These are phyloP conservation scores for Scolopax rusticola DNA, from an alignment of 2,797 vertebrate species.

Conservation along the genomic window DNA sequence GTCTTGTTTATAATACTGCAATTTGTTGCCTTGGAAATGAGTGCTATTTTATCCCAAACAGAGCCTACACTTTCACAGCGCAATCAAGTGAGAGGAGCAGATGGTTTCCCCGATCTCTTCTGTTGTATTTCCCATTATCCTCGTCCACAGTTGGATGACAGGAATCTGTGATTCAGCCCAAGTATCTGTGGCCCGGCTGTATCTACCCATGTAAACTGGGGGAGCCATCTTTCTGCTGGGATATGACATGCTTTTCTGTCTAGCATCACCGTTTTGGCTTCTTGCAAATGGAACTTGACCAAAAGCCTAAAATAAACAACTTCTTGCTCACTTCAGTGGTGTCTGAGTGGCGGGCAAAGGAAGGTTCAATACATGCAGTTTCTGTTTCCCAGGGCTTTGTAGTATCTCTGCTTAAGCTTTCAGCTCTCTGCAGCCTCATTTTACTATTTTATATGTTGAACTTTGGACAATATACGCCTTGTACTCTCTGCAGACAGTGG, in stretches of 20 bases:
- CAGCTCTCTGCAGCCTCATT: background rate
- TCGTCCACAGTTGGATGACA: background rate
- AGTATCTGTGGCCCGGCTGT: background rate
- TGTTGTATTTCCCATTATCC: constrained; percentile 32
- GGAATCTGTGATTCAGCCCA: constrained; percentile 32
- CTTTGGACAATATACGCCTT: background rate
- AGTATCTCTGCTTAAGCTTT: background rate
- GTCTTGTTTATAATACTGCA: constrained; percentile 46
- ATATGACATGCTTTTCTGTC: background rate
- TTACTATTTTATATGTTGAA: background rate
- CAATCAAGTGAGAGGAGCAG: constrained; percentile 18
- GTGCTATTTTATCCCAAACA: constrained; percentile 62
- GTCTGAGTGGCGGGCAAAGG: background rate
- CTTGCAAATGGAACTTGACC: background rate
- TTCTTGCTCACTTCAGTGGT: background rate
- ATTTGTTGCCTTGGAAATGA: constrained; percentile 74
- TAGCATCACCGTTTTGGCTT: constrained; percentile 17
- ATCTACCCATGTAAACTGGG: background rate
- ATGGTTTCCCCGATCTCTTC: constrained; percentile 49
- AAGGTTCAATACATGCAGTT: background rate
- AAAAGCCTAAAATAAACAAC: constrained; percentile 7
- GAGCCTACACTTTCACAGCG: constrained; percentile 19
- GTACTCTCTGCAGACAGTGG: background rate
- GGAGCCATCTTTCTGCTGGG: constrained; percentile 17
- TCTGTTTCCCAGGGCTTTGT: background rate